These are phyloP conservation scores for Microcaecilia unicolor DNA, from an alignment of 2,797 vertebrate species.

Conservation along the genomic window DNA sequence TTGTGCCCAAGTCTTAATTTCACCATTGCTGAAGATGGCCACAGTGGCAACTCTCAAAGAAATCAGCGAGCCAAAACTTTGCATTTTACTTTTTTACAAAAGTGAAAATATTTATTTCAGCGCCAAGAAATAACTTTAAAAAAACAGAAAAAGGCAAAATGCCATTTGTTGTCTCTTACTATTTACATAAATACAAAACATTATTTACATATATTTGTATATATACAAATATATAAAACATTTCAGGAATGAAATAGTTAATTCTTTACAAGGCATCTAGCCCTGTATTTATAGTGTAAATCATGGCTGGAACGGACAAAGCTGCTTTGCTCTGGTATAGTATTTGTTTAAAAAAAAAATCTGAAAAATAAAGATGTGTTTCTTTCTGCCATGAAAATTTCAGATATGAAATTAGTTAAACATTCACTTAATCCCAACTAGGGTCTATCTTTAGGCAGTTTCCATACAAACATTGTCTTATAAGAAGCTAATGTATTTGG, in stretches of 20 bases:
- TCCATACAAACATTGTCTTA: constrained; percentile 48
- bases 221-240: constrained; percentile 65
- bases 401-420: constrained; percentile 21
- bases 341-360: background rate
- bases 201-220: constrained; percentile 72
- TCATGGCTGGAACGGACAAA: constrained; percentile 53
- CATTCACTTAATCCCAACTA: constrained; percentile 35
- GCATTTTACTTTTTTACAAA: constrained; percentile 48
- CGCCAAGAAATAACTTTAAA: constrained; percentile 32
- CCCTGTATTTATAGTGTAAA: constrained; percentile 81
- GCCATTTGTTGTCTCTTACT: constrained; percentile 55
- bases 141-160: constrained; percentile 42
- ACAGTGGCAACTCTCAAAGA: too few species aligned
- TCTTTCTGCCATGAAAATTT: constrained; percentile 39
- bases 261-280: constrained; percentile 83
- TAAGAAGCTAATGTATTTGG: constrained; percentile 22
- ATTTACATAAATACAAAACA: constrained; percentile 84
- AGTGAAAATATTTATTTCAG: constrained; percentile 24
- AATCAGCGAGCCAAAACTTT: too few species aligned
- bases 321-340: too few species aligned
- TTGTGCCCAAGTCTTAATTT: too few species aligned
- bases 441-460: constrained; percentile 49
- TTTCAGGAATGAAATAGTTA: constrained; percentile 64
- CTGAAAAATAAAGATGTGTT: too few species aligned
- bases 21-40: too few species aligned